Evolutionary conservation across 2,888 invertebrate species (phyloP), one percentile per base, ranked within the genome.

Genomic region (Cerastoderma edule): DNA sequence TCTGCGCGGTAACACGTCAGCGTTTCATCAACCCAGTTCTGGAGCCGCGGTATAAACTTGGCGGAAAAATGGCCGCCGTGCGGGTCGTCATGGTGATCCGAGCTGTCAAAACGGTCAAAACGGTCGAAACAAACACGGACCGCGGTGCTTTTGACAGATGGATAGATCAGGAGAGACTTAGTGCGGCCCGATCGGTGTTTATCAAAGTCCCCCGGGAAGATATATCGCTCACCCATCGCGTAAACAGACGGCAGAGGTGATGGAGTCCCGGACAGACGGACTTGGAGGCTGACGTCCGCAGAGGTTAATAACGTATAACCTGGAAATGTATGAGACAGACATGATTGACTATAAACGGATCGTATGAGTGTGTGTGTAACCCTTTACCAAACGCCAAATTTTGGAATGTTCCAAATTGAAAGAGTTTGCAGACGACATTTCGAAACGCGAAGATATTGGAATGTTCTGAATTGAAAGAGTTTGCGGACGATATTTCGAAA

Each of bases 11-110:
- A 60, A 60, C 60, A 60, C 39, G 35, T n/a, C 22, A 60, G 39
- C n/a, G 22, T 22, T 60, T 39, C 60, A 60, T 60, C 60, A 60
- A 60, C 22, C 60, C 60, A 60, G 35, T 60, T 60, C 22, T 24
- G 13, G 60, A 39, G 24, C 33, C 22, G 39, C 2, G 32, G 22
- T 5, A 13, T 27, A 60, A 60, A 60, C 60, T 60, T 19, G 3
- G 4, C 60, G 35, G 60, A 39, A 35, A 60, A 60, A 60, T 60
- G 60, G 35, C 39, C 60, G 24, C 24, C 60, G n/a, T n/a, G n/a
- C n/a, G n/a, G n/a, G n/a, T n/a, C n/a, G n/a, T n/a, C n/a, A n/a
- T n/a, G n/a, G n/a, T n/a, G n/a, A n/a, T n/a, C n/a, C n/a, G n/a
- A n/a, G n/a, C n/a, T n/a, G n/a, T n/a, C n/a, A n/a, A n/a, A n/a